Base-by-base conservation (phyloP, 2,113 vertebrate genomes). In the Salminus brasiliensis region DNA sequence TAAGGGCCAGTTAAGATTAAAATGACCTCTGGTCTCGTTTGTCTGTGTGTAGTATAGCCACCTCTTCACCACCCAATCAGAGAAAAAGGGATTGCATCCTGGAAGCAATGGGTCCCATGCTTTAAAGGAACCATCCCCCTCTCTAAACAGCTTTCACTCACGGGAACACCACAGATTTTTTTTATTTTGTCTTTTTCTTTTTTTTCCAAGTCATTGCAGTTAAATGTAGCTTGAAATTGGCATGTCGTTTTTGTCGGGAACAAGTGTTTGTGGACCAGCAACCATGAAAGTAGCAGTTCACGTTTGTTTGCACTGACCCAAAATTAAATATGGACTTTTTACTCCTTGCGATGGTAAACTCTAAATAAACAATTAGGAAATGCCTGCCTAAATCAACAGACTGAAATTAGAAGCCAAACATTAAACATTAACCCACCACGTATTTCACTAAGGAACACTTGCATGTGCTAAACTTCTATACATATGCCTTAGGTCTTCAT, bases 151-250 rank as follows among this genome's bases (percentile, higher is more conserved):
- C 68, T 70, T 83, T 85, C 80, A 66, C 76, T 86, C 79, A 74
- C 74, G 57, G 81, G 79, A 88, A 81, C 81, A 79, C 78, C 45
- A 25, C 77, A 77, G 82, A 72, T 82, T 80, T 83, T 83, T 69
- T 65, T 52, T 39, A 5, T 39, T 39, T 39, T 39, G 4, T 49
- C 21, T 49, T 49, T 49, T 55, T 3, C 21, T 49, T 49, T 18
- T 62, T n/a, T 25, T 5, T 41, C 10, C 39, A 85, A 84, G 80
- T 78, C 83, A 57, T 47, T 83, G 75, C 49, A 4, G 32, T 79
- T 82, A 89, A 87, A 90, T 87, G 90, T 88, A 88, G 85, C 88
- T 87, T 92, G 83, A 92, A 90, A 91, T 91, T 88, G 82, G 81
- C 39, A 70, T 83, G 84, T 85, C 55, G 63, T 43, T 52, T 79